These are phyloP conservation scores for Oncorhynchus masou DNA, from an alignment of 2,113 vertebrate genomes.

Conservation along the genomic window DNA sequence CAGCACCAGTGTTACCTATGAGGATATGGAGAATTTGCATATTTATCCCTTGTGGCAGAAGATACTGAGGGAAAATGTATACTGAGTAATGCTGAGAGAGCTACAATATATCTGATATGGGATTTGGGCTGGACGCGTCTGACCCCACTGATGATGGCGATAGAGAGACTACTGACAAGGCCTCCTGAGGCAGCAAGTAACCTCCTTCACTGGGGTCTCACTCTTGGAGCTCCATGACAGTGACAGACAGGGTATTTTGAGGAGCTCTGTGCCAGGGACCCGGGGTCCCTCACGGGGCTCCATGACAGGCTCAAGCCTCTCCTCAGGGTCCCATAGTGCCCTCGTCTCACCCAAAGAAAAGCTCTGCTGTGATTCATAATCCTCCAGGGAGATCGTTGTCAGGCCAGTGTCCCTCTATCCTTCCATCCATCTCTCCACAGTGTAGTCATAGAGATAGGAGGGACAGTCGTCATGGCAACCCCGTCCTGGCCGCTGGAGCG, in stretches of 20 bases:
- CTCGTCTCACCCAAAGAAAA: background rate
- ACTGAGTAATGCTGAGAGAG: background rate
- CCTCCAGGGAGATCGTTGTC: too few relatives aligned
- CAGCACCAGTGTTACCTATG: too few relatives aligned
- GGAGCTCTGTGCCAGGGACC: background rate
- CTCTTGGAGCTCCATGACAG: background rate
- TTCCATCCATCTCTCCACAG: background rate
- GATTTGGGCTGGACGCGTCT: background rate
- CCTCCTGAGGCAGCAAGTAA: background rate
- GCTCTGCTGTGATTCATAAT: too few relatives aligned
- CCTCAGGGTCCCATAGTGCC: background rate
- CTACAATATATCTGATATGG: background rate
- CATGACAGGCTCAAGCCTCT: background rate
- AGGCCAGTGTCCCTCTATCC: background rate
- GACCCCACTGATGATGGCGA: background rate
- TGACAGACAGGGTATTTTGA: background rate
- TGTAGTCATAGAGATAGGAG: background rate
- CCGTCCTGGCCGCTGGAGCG: background rate
- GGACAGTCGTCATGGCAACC: background rate
- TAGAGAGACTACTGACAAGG: background rate
- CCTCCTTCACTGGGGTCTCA: background rate
- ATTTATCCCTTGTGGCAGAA: background rate
- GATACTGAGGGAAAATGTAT: background rate
- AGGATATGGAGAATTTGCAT: background rate
- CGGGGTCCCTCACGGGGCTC: background rate